These are phyloP conservation scores for Trogon melanurus DNA, from an alignment of 2,113 vertebrate species.

Conservation along the genomic window DNA sequence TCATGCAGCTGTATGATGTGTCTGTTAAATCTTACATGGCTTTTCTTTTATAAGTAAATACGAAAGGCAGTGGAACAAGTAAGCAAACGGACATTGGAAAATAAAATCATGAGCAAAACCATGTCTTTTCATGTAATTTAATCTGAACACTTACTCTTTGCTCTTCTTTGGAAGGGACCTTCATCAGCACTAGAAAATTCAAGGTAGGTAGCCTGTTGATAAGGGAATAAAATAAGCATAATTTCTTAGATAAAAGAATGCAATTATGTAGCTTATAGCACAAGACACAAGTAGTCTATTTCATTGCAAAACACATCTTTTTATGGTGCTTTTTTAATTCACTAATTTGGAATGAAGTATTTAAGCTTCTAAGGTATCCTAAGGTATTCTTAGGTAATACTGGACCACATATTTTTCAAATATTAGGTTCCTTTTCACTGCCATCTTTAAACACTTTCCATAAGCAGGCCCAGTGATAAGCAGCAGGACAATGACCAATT, in stretches of 20 bases:
- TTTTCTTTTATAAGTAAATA: background rate
- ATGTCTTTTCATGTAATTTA: background rate
- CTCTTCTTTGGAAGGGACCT: background rate
- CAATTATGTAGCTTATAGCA: background rate
- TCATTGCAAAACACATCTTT: background rate
- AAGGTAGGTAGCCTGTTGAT: background rate
- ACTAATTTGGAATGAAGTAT: background rate
- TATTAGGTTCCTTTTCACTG: background rate
- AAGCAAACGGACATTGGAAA: background rate
- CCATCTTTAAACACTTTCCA: background rate
- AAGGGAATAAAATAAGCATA: background rate
- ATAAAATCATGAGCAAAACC: background rate
- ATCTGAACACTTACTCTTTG: background rate
- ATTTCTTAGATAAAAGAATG: background rate
- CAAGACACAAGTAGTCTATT: background rate
- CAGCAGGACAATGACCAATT: background rate
- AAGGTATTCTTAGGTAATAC: background rate
- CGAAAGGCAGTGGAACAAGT: background rate
- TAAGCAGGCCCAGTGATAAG: background rate
- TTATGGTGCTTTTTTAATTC: background rate
- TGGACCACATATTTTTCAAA: background rate
- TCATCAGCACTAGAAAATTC: background rate
- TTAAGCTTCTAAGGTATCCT: background rate
- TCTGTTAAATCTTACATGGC: background rate
- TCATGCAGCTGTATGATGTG: background rate